These are phyloP conservation scores for Enteromius unitaeniatus DNA, from an alignment of 2,797 vertebrate species.

Conservation along the genomic window DNA sequence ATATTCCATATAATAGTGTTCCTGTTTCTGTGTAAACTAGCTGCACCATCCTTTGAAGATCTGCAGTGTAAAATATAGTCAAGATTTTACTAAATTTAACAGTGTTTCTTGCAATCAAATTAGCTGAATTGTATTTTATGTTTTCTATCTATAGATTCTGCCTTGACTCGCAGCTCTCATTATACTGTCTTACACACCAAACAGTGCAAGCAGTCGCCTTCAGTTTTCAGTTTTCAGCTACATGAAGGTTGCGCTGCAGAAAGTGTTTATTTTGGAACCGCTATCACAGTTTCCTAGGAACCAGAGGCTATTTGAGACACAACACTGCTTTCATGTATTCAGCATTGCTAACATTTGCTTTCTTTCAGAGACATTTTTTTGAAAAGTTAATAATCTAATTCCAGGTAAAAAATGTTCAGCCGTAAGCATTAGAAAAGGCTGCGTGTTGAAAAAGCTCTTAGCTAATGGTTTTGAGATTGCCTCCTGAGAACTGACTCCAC, in stretches of 20 bases:
- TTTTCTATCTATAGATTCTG: not conserved
- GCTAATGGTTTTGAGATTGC: conserved; percentile 52
- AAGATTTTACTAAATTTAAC: not conserved
- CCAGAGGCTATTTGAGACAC: conserved; percentile 37
- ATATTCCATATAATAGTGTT: conserved; percentile 18
- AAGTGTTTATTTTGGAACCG: conserved; percentile 12
- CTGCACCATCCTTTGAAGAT: conserved; percentile 10
- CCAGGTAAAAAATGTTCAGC: conserved; percentile 35
- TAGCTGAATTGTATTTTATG: not conserved
- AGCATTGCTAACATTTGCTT: conserved; percentile 29
- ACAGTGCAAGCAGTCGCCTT: not conserved
- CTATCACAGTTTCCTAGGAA: conserved; percentile 34
- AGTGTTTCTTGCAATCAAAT: not conserved
- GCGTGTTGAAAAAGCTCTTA: conserved; percentile 34
- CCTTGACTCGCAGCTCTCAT: not conserved
- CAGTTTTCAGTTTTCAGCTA: not conserved
- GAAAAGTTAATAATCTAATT: conserved; percentile 14
- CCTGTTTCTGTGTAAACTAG: conserved; percentile 1
- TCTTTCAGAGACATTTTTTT: not conserved
- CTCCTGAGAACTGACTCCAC: conserved; percentile 47
- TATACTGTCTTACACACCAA: not conserved
- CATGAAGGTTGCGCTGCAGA: conserved; percentile 9
- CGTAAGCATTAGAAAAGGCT: conserved; percentile 1
- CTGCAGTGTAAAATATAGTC: not conserved
- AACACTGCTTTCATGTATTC: not conserved